phyloP scores from a whole-genome alignment of 2,888 invertebrate genomes.

The Drosophila silvestris region DNA sequence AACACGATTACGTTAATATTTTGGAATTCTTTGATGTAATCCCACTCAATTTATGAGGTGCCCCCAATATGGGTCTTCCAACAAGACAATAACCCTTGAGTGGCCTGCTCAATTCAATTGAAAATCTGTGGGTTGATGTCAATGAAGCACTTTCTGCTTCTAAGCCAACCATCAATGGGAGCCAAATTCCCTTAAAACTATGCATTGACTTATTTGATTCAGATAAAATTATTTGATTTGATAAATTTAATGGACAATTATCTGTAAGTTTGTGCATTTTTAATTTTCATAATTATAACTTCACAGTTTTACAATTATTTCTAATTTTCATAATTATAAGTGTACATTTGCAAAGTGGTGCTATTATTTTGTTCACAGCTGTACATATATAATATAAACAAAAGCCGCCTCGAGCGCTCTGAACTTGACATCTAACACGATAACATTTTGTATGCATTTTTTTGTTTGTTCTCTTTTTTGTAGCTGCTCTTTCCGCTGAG shows the following conservation, averaged over 20 bases:
- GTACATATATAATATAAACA: slow-evolving; percentile 45
- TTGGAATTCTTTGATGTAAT: neutral
- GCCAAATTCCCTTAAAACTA: neutral
- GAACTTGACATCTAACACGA: slow-evolving; percentile 62
- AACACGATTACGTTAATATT: neutral
- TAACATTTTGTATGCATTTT: slow-evolving; percentile 27
- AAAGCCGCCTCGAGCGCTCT: slow-evolving; percentile 55
- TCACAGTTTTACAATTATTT: neutral
- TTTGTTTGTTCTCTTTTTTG: slow-evolving; percentile 15
- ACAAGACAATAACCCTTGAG: neutral
- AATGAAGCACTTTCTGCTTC: neutral
- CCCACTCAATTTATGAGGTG: neutral
- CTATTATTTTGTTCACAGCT: neutral
- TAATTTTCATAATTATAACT: no score
- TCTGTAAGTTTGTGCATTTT: no score
- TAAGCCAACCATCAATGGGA: neutral
- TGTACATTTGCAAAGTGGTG: neutral
- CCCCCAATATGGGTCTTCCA: neutral
- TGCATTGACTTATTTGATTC: neutral
- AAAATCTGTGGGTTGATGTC: neutral
- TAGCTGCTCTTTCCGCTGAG: slow-evolving; percentile 94
- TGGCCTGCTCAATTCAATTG: neutral
- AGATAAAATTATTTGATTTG: neutral
- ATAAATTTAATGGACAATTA: neutral
- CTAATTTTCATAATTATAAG: neutral